Conservation (phyloP, 2,888 invertebrate species). For the Heliothis peltigera region DNA sequence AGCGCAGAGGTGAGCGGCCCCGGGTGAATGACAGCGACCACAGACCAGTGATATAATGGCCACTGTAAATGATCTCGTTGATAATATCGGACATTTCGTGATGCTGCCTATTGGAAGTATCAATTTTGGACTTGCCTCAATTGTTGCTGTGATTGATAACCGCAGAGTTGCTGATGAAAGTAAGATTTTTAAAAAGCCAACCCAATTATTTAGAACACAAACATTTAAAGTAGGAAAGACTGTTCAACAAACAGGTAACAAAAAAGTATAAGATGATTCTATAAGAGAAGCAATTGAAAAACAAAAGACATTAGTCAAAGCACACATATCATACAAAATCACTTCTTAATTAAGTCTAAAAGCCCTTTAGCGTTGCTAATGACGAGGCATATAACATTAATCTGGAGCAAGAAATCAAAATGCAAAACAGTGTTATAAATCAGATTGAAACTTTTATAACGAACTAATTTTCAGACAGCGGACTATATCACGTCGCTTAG, state of each 20-base stretch:
- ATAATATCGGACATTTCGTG: constrained; percentile 23
- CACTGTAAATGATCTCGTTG: constrained; percentile 48
- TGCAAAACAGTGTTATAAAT: constrained; percentile 44
- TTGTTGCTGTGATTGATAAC: neutral
- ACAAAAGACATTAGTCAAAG: neutral
- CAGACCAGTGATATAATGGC: constrained; percentile 50
- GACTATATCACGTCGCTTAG: constrained; percentile 31
- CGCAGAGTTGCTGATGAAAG: neutral
- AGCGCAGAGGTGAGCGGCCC: constrained; percentile 53
- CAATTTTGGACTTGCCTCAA: neutral
- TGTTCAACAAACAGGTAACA: neutral
- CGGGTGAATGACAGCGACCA: constrained; percentile 59
- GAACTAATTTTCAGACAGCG: constrained; percentile 36
- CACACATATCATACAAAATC: neutral
- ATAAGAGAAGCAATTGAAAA: too few species aligned
- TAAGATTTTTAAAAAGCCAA: neutral
- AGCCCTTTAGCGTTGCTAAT: constrained; percentile 16
- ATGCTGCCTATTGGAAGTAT: constrained; percentile 9
- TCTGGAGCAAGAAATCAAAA: constrained; percentile 28
- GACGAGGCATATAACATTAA: constrained; percentile 7
- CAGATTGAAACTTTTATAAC: constrained; percentile 23
- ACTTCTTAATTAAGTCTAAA: neutral
- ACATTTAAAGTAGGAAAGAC: neutral
- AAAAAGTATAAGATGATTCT: neutral
- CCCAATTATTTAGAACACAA: neutral